These are phyloP conservation scores for Vicugna pacos DNA, from an alignment of 2,113 vertebrate genomes.

Conservation along the genomic window DNA sequence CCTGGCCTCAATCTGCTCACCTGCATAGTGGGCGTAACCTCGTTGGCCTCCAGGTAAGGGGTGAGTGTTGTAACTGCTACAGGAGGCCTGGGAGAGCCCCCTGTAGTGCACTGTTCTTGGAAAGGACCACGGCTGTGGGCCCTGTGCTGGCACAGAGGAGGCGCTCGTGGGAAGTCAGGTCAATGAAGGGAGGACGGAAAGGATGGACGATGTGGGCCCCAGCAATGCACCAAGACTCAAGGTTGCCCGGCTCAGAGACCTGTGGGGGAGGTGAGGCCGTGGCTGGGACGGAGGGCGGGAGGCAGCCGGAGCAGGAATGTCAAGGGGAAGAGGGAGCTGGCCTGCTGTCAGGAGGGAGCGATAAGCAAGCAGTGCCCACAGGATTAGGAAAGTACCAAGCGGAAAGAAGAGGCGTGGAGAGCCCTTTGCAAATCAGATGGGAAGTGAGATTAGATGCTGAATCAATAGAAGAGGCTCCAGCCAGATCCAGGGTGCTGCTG, in stretches of 20 bases:
- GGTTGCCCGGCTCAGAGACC: not conserved
- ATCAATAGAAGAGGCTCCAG: not conserved
- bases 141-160: not conserved
- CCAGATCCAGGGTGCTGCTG: accelerated
- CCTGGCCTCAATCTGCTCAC: not conserved
- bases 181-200: accelerated
- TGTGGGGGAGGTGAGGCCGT: accelerated
- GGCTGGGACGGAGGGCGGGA: not conserved
- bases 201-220: accelerated
- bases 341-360: not conserved
- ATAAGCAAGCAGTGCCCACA: not conserved
- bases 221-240: accelerated
- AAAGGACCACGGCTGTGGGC: accelerated
- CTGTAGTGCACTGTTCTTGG: not conserved
- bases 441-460: not conserved
- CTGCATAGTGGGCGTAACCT: accelerated
- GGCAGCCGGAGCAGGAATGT: not conserved
- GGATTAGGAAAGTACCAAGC: not conserved
- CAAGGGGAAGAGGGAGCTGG: not conserved
- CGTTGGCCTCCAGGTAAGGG: accelerated
- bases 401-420: slow-evolving; percentile 26
- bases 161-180: accelerated
- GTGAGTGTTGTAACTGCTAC: accelerated
- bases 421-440: not conserved
- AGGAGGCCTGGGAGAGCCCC: not conserved